Percentiles rank a stretch among this genome's conserved stretches.
Conservation (phyloP, 2,888 invertebrate species). For the Schizotus pectinicornis region DNA sequence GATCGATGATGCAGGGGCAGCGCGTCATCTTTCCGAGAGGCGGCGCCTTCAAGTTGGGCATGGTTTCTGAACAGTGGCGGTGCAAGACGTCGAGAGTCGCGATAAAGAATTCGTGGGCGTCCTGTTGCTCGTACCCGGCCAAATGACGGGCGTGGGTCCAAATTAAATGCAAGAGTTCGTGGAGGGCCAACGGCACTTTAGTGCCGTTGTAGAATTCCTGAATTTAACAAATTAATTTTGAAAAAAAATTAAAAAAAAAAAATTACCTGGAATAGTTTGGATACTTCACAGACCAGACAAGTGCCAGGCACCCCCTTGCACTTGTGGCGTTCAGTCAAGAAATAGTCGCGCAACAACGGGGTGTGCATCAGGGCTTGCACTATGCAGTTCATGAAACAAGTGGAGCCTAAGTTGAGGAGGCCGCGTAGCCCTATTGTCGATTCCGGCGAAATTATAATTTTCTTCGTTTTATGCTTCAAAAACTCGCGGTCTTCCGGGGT, state of each 20-base stretch:
- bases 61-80: constrained; percentile 67
- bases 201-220: constrained; percentile 92
- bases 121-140: constrained; percentile 96
- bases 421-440: constrained; percentile 91
- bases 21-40: constrained; percentile 40
- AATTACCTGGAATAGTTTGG: constrained; percentile 90
- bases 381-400: constrained; percentile 99
- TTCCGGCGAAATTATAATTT: constrained; percentile 79
- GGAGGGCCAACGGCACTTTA: constrained; percentile 85
- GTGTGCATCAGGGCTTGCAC: constrained; percentile 96
- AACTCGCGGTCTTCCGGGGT: constrained; percentile 78
- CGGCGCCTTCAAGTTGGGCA: constrained; percentile 38
- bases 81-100: constrained; percentile 93
- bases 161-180: constrained; percentile 88
- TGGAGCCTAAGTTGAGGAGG: constrained; percentile 93
- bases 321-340: constrained; percentile 92
- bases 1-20: constrained; percentile 96
- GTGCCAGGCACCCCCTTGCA: constrained; percentile 74
- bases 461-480: constrained; percentile 75
- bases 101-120: constrained; percentile 98
- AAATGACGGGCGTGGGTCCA: constrained; percentile 97
- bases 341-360: constrained; percentile 92
- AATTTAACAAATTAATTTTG: constrained; percentile 31
- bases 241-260: too few relatives aligned
- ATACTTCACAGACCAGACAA: constrained; percentile 95